phyloP scores from a whole-genome alignment of 1,140 invertebrate species.

The Sminthurinus signatus region DNA sequence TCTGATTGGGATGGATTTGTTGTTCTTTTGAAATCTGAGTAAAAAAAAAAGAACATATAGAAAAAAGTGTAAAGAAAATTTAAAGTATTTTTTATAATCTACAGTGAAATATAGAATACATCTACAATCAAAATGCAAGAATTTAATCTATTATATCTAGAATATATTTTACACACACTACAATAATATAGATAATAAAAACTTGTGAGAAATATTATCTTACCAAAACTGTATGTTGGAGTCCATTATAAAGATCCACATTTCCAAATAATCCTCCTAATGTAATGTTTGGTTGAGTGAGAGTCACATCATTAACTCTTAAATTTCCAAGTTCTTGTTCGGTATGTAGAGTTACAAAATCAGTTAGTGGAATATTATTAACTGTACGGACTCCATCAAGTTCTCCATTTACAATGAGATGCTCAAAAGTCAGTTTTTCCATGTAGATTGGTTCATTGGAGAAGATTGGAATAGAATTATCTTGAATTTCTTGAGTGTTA shows the following conservation, averaged over 20 bases:
- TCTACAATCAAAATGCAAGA: no score
- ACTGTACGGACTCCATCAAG: constrained; percentile 7
- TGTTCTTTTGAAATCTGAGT: no score
- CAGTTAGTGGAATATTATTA: constrained; percentile 18
- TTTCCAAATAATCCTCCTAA: constrained; percentile 5
- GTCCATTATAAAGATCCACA: constrained; percentile 5
- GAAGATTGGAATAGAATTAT: constrained; percentile 1
- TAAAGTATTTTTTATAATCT: no score
- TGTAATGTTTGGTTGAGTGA: constrained; percentile 10
- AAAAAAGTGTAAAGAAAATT: neutral
- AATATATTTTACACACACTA: no score
- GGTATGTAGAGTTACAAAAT: neutral
- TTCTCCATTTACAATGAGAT: neutral
- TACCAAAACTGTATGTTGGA: constrained; percentile 21
- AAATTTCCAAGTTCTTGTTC: constrained; percentile 12
- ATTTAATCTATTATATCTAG: no score
- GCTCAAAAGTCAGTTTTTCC: constrained; percentile 9
- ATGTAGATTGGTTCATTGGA: neutral
- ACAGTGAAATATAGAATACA: no score
- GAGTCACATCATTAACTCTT: neutral
- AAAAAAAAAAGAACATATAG: neutral
- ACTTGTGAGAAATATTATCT: constrained; percentile 4
- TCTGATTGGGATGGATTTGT: no score
- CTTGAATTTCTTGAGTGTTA: no score
- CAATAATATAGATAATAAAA: neutral